Evolutionary conservation across 1,140 invertebrate genomes (phyloP).

Genomic region (Forficula auricularia): DNA sequence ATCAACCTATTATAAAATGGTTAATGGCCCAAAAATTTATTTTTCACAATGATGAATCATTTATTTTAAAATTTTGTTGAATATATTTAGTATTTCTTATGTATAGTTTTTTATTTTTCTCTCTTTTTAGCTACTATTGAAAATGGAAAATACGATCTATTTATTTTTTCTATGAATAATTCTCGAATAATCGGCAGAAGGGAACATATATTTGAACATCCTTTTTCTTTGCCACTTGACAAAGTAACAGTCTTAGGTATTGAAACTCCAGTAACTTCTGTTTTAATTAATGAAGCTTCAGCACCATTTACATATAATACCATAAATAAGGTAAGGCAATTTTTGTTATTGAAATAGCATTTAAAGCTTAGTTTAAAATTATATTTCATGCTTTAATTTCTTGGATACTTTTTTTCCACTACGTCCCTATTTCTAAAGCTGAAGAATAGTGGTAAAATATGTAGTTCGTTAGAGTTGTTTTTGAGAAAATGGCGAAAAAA

Average conservation of each 20-base stretch:
- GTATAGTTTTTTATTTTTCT: neutral
- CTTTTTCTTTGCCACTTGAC: conserved; percentile 17
- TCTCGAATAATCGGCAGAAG: conserved; percentile 28
- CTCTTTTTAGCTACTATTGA: conserved; percentile 36
- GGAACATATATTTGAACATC: conserved; percentile 31
- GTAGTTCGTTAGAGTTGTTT: too few relatives aligned
- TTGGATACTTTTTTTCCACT: too few relatives aligned
- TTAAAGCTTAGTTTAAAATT: conserved; percentile 25
- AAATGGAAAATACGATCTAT: conserved; percentile 36
- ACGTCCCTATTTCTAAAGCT: too few relatives aligned
- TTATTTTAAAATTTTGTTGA: too few relatives aligned
- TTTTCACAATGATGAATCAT: too few relatives aligned
- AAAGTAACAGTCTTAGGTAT: conserved; percentile 7
- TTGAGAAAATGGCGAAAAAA: too few relatives aligned
- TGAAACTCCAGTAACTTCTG: conserved; percentile 4
- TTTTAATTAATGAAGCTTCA: conserved; percentile 5
- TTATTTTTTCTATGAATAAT: conserved; percentile 32
- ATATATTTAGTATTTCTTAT: too few relatives aligned
- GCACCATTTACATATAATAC: conserved; percentile 5
- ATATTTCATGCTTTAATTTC: conserved; percentile 30
- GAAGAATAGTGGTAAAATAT: too few relatives aligned
- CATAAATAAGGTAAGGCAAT: conserved; percentile 5
- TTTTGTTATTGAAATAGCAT: conserved; percentile 6
- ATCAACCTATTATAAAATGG: too few relatives aligned
- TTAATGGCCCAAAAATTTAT: too few relatives aligned